Evolutionary conservation across 2,888 invertebrate genomes (phyloP).

Genomic region (Amphiduros pacificus): DNA sequence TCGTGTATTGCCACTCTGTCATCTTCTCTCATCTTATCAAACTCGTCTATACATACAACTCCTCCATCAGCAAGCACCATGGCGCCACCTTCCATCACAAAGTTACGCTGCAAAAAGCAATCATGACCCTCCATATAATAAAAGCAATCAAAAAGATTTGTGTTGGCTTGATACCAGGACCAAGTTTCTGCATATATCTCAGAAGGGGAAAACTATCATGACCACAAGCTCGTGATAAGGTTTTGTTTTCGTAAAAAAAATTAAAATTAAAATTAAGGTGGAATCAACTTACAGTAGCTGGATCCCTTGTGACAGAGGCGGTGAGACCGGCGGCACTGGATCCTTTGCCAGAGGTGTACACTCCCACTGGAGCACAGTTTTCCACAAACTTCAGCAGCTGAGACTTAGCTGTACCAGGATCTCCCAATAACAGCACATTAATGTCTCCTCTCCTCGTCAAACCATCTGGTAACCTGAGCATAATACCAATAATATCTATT

Average conservation of each 20-base stretch:
- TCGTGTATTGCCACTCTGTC: constrained; percentile 99
- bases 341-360: constrained; percentile 98
- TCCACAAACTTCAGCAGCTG: constrained; percentile 97
- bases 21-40: constrained; percentile 99
- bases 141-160: background rate
- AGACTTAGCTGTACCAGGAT: constrained; percentile 99
- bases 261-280: too few relatives aligned
- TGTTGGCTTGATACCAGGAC: too few relatives aligned
- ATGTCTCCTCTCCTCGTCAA: constrained; percentile 94
- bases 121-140: background rate
- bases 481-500: background rate
- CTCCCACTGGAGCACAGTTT: constrained; percentile 87
- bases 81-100: constrained; percentile 98
- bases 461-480: constrained; percentile 81
- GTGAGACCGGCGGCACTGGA: constrained; percentile 98
- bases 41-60: constrained; percentile 99
- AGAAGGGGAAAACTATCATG: too few relatives aligned
- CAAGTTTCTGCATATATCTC: too few relatives aligned
- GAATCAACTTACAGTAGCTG: constrained; percentile 72
- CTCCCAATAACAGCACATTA: constrained; percentile 90
- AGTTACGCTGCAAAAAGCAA: constrained; percentile 72
- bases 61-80: constrained; percentile 99
- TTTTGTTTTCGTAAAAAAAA: too few relatives aligned
- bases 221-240: too few relatives aligned
- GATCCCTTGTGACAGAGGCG: constrained; percentile 94